These are phyloP conservation scores for Steatornis caripensis DNA, from an alignment of 2,113 vertebrate genomes.

Conservation along the genomic window DNA sequence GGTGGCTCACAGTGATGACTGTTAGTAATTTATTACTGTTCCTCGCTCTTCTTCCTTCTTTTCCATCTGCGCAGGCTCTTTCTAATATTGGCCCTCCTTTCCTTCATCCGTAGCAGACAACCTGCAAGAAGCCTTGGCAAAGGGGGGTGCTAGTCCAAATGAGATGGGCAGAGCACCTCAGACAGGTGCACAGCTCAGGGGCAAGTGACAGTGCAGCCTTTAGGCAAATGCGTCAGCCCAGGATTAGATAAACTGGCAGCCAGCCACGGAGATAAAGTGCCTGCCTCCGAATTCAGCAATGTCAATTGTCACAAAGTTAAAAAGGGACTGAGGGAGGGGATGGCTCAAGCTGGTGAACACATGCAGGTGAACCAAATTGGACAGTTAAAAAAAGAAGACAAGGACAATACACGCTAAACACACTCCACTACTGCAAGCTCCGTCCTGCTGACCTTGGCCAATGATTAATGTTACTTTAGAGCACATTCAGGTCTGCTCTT, in stretches of 20 bases:
- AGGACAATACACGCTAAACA: neutral
- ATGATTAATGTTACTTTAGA: slow-evolving; percentile 4
- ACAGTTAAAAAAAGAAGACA: neutral
- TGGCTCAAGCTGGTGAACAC: neutral
- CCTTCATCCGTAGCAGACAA: neutral
- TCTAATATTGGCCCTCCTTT: neutral
- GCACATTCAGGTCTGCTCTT: neutral
- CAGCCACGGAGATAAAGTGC: neutral
- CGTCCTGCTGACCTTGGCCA: slow-evolving; percentile 43
- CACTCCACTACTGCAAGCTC: neutral
- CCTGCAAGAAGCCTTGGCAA: neutral
- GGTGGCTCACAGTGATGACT: slow-evolving; percentile 30
- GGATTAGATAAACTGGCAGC: slow-evolving; percentile 6
- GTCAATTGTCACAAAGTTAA: neutral
- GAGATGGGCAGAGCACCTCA: neutral
- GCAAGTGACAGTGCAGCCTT: neutral
- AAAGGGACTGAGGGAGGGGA: neutral
- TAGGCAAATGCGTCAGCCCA: neutral
- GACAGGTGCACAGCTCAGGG: slow-evolving; percentile 21
- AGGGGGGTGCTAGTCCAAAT: neutral
- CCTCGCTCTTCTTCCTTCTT: neutral
- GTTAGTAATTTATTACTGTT: neutral
- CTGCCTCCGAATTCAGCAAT: neutral
- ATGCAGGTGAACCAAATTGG: neutral
- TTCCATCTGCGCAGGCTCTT: neutral